Conservation (phyloP, 2,888 invertebrate species). For the Schrankia costaestrigalis region DNA sequence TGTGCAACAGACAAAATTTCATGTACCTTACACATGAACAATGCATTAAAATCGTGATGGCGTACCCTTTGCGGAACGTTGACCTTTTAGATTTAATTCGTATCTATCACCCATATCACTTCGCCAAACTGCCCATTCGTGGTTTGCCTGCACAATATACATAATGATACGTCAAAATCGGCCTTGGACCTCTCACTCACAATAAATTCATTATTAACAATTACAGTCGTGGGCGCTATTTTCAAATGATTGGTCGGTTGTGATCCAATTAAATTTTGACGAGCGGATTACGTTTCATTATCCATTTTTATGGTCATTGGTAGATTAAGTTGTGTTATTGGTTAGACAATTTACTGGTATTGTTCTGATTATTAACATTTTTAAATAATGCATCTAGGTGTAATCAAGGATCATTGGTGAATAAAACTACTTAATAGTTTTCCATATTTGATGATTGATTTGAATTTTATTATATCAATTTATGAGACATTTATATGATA, state of each 20-base stretch:
- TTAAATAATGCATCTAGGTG: too few species aligned
- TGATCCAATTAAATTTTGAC: constrained; percentile 36
- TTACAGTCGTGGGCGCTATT: constrained; percentile 42
- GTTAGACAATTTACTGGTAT: too few species aligned
- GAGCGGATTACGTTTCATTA: too few species aligned
- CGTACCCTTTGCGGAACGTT: constrained; percentile 50
- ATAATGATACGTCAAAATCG: constrained; percentile 48
- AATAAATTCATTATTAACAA: constrained; percentile 54
- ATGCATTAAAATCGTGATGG: constrained; percentile 47
- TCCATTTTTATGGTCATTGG: too few species aligned
- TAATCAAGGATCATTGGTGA: too few species aligned
- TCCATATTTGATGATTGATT: too few species aligned
- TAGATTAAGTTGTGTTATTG: too few species aligned
- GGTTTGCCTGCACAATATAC: constrained; percentile 45
- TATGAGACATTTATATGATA: neutral
- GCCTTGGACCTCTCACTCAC: constrained; percentile 65
- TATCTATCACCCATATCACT: constrained; percentile 57
- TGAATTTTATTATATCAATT: too few species aligned
- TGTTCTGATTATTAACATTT: too few species aligned
- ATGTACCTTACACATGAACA: constrained; percentile 35
- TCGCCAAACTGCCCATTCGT: constrained; percentile 53
- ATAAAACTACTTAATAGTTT: too few species aligned
- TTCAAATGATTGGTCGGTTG: constrained; percentile 31
- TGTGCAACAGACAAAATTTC: constrained; percentile 18
- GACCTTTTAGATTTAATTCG: constrained; percentile 52